Base-by-base conservation (phyloP, 2,797 vertebrate genomes). In the Acanthornis magna region DNA sequence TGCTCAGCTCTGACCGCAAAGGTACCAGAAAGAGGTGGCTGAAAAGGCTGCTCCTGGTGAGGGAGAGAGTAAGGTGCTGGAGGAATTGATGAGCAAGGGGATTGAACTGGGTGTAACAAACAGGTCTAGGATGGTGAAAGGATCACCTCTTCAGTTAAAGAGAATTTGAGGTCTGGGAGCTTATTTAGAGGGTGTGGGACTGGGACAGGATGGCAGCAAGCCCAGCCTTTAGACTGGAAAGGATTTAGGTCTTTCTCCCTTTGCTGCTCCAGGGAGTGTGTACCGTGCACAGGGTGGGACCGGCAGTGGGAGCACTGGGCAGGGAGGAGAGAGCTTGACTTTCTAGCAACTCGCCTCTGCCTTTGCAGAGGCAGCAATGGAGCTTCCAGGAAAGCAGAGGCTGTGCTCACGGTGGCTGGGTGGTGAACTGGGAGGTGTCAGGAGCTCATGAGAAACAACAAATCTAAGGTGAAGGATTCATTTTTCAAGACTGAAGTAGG, bases 401-500 rank as follows among this genome's bases (percentile, higher is more conserved):
- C 57, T 91, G 40, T 19, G 42, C 63, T 89, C 42, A 23, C 0
- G 0, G 51, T 50, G 57, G 34, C 80, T 91, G 8, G 5, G 11
- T 58, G 43, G 40, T 88, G 63, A 95, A 68, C 80, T 0, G 1
- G 71, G 76, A 90, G 90, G 62, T 30, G 36, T 32, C 32, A 53
- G 82, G 58, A 91, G 18, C 70, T 70, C 63, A 13, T 7, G 62
- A 54, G 85, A 81, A 91, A 45, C 55, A 83, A 66, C 26, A 75
- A 51, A 66, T 86, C 70, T 42, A 60, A 86, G 91, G 70, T 84
- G 34, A 74, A 45, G 15, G 65, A 65, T 91, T 93, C 1, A 0
- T 77, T 94, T 95, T 83, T 86, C 70, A 89, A 12, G 50, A 63
- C 63, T 4, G 2, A 73, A 87, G 72, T 43, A 89, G 87, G 83